phyloP scores from a whole-genome alignment of 2,113 vertebrate species.

The Lethenteron camtschaticum region DNA sequence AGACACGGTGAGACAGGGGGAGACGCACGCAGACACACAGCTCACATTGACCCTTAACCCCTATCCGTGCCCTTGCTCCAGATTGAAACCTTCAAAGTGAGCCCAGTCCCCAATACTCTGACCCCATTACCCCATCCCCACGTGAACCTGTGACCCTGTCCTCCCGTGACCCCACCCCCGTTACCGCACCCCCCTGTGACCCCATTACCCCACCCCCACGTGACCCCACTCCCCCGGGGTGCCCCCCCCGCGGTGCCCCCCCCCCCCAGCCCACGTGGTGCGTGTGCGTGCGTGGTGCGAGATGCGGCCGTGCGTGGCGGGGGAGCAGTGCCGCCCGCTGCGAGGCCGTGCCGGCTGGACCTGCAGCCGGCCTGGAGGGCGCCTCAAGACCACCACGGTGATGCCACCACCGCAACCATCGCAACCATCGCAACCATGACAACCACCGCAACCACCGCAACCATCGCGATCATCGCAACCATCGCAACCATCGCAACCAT shows the following conservation, averaged over 20 bases:
- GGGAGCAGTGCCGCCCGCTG: slow-evolving; percentile 38
- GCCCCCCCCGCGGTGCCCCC: neutral
- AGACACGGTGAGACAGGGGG: neutral
- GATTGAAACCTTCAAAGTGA: neutral
- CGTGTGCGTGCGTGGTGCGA: slow-evolving; percentile 46
- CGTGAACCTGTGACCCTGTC: neutral
- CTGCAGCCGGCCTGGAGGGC: slow-evolving; percentile 37
- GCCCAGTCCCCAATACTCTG: neutral
- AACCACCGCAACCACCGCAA: too few relatives aligned
- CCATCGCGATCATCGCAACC: too few relatives aligned
- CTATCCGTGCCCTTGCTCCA: neutral
- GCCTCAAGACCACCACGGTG: slow-evolving; percentile 50
- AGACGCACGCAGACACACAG: neutral
- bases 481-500: too few relatives aligned
- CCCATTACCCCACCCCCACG: neutral
- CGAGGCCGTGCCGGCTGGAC: slow-evolving; percentile 48
- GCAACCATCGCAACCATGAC: too few relatives aligned
- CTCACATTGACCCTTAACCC: neutral
- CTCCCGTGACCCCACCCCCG: neutral
- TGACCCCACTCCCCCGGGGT: neutral
- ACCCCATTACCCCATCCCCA: neutral
- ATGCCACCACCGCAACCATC: slow-evolving; percentile 2
- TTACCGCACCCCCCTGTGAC: neutral
- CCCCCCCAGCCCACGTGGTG: slow-evolving; percentile 28
- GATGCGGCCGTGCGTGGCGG: slow-evolving; percentile 43